phyloP scores from a whole-genome alignment of 2,113 vertebrate genomes.

The Platysteira castanea region DNA sequence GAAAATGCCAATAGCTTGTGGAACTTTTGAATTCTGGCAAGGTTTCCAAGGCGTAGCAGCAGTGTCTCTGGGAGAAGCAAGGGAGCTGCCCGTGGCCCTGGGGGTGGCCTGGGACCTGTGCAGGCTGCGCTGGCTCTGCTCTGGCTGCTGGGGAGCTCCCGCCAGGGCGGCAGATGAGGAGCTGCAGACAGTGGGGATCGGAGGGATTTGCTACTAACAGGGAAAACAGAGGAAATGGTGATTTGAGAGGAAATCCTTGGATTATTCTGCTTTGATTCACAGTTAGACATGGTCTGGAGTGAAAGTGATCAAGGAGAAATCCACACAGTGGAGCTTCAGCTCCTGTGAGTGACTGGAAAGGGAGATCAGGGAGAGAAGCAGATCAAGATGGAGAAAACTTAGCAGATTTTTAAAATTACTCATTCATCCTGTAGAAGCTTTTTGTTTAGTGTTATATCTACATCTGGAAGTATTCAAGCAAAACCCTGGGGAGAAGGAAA shows the following conservation, averaged over 20 bases:
- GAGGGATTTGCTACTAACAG: background rate
- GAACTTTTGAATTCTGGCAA: background rate
- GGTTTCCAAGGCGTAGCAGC: accelerated
- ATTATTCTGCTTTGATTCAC: slow-evolving; percentile 23
- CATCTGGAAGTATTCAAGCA: background rate
- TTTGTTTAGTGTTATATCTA: background rate
- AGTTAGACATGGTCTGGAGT: background rate
- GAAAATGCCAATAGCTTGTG: background rate
- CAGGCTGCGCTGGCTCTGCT: background rate
- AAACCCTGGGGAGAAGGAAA: background rate
- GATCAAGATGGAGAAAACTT: background rate
- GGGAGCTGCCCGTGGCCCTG: background rate
- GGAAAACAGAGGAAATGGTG: slow-evolving; percentile 4
- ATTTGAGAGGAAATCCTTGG: slow-evolving; percentile 35
- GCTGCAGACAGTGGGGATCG: background rate
- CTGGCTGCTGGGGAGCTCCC: accelerated
- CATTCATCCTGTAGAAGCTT: background rate
- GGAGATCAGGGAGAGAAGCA: background rate
- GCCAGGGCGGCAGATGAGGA: background rate
- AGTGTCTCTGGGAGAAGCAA: background rate
- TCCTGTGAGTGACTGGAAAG: background rate
- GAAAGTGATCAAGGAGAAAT: slow-evolving; percentile 11
- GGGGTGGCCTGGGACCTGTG: background rate
- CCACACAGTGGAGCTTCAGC: background rate
- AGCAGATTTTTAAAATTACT: background rate